Evolutionary conservation across 2,888 invertebrate species (phyloP).

Genomic region (Protophormia terraenovae): DNA sequence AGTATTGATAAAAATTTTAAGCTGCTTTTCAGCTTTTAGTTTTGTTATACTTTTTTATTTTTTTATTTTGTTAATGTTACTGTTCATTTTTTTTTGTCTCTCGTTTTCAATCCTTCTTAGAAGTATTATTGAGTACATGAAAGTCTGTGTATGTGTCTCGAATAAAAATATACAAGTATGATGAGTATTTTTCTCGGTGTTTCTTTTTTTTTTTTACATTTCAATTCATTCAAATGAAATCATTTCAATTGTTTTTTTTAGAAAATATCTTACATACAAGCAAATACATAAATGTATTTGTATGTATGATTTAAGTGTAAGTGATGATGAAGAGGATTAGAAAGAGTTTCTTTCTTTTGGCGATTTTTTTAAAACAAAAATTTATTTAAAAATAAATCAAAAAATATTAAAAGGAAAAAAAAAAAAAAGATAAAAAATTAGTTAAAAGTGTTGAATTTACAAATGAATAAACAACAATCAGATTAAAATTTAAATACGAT

Average conservation of each 20-base stretch:
- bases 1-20: slow-evolving; percentile 64
- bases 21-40: slow-evolving; percentile 65
- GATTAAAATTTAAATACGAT: slow-evolving; percentile 57
- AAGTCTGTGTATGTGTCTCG: background rate
- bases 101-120: slow-evolving; percentile 42
- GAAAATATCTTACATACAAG: background rate
- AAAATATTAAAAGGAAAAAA: no score
- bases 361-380: slow-evolving; percentile 12
- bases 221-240: slow-evolving; percentile 66
- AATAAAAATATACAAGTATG: no score
- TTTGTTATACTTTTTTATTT: slow-evolving; percentile 27
- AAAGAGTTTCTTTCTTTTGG: slow-evolving; percentile 11
- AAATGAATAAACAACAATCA: slow-evolving; percentile 64
- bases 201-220: slow-evolving; percentile 4
- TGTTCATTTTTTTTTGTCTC: background rate
- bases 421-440: slow-evolving; percentile 4
- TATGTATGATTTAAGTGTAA: slow-evolving; percentile 29
- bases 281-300: background rate
- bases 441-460: slow-evolving; percentile 59
- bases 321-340: slow-evolving; percentile 54
- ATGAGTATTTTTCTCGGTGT: background rate
- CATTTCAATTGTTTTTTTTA: slow-evolving; percentile 60
- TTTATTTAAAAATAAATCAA: background rate
- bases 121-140: slow-evolving; percentile 24
- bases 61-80: no score